Percentiles rank a stretch among this genome's conserved stretches.
Conservation (phyloP, 2,113 vertebrate species). For the Phoenicopterus ruber region DNA sequence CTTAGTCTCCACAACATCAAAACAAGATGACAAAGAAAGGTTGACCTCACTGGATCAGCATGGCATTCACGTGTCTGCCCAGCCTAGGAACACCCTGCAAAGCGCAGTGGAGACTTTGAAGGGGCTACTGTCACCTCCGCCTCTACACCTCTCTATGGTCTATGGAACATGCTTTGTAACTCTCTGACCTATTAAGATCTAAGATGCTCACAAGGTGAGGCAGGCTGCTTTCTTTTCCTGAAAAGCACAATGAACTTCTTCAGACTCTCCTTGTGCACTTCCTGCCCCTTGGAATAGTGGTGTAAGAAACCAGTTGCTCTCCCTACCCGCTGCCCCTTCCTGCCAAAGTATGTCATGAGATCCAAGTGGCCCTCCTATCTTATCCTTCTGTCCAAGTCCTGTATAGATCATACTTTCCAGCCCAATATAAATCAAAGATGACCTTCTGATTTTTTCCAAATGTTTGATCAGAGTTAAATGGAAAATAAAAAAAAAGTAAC, state of each 20-base stretch:
- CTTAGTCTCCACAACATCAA: not conserved
- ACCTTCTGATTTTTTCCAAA: not conserved
- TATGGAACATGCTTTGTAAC: not conserved
- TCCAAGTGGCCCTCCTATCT: not conserved
- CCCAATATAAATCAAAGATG: not conserved
- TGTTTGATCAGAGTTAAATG: not conserved
- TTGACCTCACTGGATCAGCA: not conserved
- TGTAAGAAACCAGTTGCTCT: not conserved
- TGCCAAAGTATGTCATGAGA: not conserved
- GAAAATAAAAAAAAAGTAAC: not conserved
- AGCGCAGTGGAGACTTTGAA: not conserved
- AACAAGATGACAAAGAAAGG: not conserved
- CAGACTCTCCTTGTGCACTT: not conserved
- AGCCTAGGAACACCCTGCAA: not conserved
- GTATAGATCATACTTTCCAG: not conserved
- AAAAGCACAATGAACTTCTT: not conserved
- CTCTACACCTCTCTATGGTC: not conserved
- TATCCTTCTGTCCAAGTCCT: not conserved
- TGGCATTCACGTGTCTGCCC: accelerated
- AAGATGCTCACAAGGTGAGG: not conserved
- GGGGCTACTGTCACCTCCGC: not conserved
- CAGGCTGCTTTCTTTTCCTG: not conserved
- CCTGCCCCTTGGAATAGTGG: not conserved
- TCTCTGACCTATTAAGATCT: not conserved
- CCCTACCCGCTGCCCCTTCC: not conserved